Base-by-base conservation (phyloP, 1,140 invertebrate species). In the Atopsyche davidsoni region DNA sequence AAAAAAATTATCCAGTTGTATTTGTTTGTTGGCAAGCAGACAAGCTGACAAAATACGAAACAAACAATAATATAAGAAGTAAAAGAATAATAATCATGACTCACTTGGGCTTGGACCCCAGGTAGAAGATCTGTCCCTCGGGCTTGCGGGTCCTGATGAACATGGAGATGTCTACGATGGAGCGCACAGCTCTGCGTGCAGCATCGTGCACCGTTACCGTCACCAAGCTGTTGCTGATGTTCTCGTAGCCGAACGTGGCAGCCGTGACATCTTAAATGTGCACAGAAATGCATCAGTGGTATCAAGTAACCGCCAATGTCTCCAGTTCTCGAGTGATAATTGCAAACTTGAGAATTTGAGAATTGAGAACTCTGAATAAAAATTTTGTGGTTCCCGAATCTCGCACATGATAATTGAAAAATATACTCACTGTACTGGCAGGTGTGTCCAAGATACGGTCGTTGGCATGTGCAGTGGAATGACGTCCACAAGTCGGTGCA, bases 401-500 rank as follows among this genome's bases (percentile, higher is more conserved):
- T n/a, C n/a, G n/a, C n/a, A n/a, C n/a, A n/a, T n/a, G n/a, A n/a
- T n/a, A n/a, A n/a, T n/a, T n/a, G n/a, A n/a, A n/a, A n/a, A n/a
- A n/a, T n/a, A n/a, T 31, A 73, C 79, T 78, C 75, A 83, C 89
- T 90, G 64, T 91, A 85, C 67, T 92, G 81, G 65, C 93, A 98
- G 1, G 80, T 87, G 50, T 81, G 77, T 3, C 92, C 92, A 2
- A 94, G 78, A 66, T 87, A 90, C 0, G 92, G 92, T 50, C 92
- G 73, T 35, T 83, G 79, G 66, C 93, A 97, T 25, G 80, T 77
- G 68, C 93, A 98, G 35, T 79, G 78, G 65, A 87, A 94, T n/a
- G 79, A 78, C 43, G 81, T 80, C 93, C 93, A 97, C 47, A 86
- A 75, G 73, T 96, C 93, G 1, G 84, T 85, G 67, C 93, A 96